A percentile compares a stretch with the other conserved stretches of the same genome.
These are phyloP conservation scores for Notolepis coatsorum DNA, from an alignment of 2,797 vertebrate species.

Conservation along the genomic window DNA sequence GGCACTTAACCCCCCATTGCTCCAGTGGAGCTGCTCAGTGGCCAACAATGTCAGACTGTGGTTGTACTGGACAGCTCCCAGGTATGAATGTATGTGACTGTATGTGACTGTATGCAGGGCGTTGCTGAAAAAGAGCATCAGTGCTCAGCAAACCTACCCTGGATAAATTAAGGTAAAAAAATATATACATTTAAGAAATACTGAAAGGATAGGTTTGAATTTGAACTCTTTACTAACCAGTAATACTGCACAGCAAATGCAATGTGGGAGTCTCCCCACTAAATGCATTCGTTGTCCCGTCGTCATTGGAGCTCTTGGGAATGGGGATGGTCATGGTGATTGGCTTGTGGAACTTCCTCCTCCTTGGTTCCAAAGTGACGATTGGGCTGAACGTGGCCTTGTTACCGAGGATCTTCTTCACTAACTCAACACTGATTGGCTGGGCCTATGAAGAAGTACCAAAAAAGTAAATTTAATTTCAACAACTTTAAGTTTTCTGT, in stretches of 20 bases:
- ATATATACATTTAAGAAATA: too few species aligned
- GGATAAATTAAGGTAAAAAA: too few species aligned
- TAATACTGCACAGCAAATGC: slow-evolving; percentile 96
- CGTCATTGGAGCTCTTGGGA: slow-evolving; percentile 87
- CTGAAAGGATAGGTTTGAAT: not conserved
- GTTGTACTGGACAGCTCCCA: too few species aligned
- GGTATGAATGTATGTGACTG: too few species aligned
- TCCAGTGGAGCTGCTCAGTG: too few species aligned
- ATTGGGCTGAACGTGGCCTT: slow-evolving; percentile 96
- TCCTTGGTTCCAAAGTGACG: slow-evolving; percentile 94
- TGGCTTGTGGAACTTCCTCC: slow-evolving; percentile 98
- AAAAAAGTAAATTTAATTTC: not conserved
- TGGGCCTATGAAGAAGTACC: slow-evolving; percentile 84
- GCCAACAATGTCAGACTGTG: too few species aligned
- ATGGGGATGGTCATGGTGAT: slow-evolving; percentile 98
- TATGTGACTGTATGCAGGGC: too few species aligned
- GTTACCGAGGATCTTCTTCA: slow-evolving; percentile 94
- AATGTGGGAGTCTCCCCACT: slow-evolving; percentile 91
- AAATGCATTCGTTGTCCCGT: slow-evolving; percentile 84
- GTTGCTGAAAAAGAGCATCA: too few species aligned
- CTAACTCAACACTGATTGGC: slow-evolving; percentile 89
- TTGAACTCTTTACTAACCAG: slow-evolving; percentile 79
- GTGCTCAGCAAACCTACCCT: too few species aligned
- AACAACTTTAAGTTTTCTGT: not conserved
- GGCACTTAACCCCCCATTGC: too few species aligned